Percentiles rank a stretch among this genome's conserved stretches.
Evolutionary conservation across 2,113 vertebrate genomes (phyloP).

Genomic region (Megalops atlanticus): DNA sequence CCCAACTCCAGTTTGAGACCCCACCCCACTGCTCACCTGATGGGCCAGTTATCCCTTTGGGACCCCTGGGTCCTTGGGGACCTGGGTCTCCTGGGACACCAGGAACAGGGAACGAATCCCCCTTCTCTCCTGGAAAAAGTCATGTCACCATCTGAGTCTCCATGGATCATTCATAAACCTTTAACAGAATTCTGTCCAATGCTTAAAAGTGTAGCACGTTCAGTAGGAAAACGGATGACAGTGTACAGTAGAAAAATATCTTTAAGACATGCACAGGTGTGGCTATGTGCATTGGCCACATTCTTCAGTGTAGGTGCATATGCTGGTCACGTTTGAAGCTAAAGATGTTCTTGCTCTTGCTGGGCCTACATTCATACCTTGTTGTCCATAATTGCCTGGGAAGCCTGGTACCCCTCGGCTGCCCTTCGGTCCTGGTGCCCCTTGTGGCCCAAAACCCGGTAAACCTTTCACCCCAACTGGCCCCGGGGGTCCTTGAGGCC

Average conservation of each 20-base stretch:
- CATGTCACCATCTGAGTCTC: background rate
- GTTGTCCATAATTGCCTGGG: constrained; percentile 76
- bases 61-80: constrained; percentile 7
- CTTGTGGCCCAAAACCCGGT: constrained; percentile 71
- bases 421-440: constrained; percentile 73
- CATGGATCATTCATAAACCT: background rate
- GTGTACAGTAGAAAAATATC: no score
- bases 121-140: constrained; percentile 56
- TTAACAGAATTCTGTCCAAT: background rate
- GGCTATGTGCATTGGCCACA: background rate
- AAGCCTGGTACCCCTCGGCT: constrained; percentile 71
- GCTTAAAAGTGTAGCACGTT: background rate
- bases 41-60: background rate
- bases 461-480: constrained; percentile 53
- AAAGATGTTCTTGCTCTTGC: no score
- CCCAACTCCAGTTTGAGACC: background rate
- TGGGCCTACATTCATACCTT: constrained; percentile 65
- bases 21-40: background rate
- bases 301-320: background rate
- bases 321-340: no score
- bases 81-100: constrained; percentile 9
- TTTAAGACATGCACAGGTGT: no score
- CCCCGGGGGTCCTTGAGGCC: constrained; percentile 67
- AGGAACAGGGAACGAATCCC: constrained; percentile 41
- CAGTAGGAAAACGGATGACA: no score